Conservation (phyloP, 1,140 invertebrate genomes). For the Caenorhabditis briggsae region DNA sequence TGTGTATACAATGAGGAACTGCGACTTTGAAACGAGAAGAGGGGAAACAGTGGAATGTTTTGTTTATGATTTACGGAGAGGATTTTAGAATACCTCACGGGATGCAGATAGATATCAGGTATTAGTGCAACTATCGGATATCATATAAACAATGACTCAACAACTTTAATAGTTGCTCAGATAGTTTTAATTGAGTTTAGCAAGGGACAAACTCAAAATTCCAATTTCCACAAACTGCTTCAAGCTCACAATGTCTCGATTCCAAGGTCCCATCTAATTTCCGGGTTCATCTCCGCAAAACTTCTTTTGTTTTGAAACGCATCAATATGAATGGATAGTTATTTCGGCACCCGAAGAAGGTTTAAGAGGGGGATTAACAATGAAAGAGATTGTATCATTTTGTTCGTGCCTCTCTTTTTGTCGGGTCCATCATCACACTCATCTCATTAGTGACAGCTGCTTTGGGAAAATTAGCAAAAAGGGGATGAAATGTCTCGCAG, state of each 20-base stretch:
- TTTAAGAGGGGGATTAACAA: conserved; percentile 18
- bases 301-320: neutral
- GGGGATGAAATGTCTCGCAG: neutral
- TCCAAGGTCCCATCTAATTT: conserved; percentile 4
- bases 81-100: neutral
- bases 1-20: conserved; percentile 42
- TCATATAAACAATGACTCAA: neutral
- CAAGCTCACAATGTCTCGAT: neutral
- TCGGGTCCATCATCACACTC: conserved; percentile 15
- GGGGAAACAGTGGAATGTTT: neutral
- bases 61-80: conserved; percentile 1
- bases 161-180: too few relatives aligned
- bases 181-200: too few relatives aligned
- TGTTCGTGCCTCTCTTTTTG: neutral
- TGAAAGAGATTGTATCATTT: conserved; percentile 45
- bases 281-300: neutral
- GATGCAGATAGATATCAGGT: conserved; percentile 24
- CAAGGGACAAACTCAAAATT: too few relatives aligned
- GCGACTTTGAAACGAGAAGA: neutral
- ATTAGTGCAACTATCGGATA: neutral
- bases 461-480: too few relatives aligned
- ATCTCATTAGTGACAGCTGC: conserved; percentile 39
- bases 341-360: neutral
- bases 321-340: conserved; percentile 8
- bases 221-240: neutral